Percentiles rank a stretch among this genome's conserved stretches.
Conservation (phyloP, 2,797 vertebrate genomes). For the Leptatherina wallacei region DNA sequence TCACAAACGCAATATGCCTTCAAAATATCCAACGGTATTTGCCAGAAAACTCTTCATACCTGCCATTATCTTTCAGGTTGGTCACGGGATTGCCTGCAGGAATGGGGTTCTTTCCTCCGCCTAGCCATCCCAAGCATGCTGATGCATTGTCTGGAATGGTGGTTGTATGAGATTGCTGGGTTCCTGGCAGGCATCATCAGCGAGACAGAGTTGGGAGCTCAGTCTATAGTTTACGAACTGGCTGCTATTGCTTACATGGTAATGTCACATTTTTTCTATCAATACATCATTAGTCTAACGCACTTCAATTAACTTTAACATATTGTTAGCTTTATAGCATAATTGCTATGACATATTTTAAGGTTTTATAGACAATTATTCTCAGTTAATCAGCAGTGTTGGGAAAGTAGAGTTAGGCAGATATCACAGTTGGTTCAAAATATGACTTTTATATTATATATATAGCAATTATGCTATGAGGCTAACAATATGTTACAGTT, state of each 20-base stretch:
- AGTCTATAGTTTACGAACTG: constrained; percentile 87
- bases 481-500: not conserved
- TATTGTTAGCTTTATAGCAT: too few species aligned
- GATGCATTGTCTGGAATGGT: constrained; percentile 94
- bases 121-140: constrained; percentile 92
- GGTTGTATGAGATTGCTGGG: constrained; percentile 91
- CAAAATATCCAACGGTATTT: not conserved
- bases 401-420: too few species aligned
- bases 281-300: not conserved
- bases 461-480: too few species aligned
- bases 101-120: constrained; percentile 88
- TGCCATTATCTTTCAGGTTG: constrained; percentile 80
- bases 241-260: constrained; percentile 85
- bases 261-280: constrained; percentile 13
- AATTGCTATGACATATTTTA: too few species aligned
- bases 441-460: too few species aligned
- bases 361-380: too few species aligned
- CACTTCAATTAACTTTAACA: not conserved
- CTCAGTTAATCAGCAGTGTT: too few species aligned
- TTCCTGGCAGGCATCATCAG: constrained; percentile 89
- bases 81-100: constrained; percentile 87
- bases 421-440: too few species aligned
- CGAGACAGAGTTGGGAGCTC: constrained; percentile 87
- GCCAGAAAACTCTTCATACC: not conserved
- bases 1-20: not conserved